phyloP scores from a whole-genome alignment of 2,797 vertebrate genomes.

The Schizopygopsis malacanthus region DNA sequence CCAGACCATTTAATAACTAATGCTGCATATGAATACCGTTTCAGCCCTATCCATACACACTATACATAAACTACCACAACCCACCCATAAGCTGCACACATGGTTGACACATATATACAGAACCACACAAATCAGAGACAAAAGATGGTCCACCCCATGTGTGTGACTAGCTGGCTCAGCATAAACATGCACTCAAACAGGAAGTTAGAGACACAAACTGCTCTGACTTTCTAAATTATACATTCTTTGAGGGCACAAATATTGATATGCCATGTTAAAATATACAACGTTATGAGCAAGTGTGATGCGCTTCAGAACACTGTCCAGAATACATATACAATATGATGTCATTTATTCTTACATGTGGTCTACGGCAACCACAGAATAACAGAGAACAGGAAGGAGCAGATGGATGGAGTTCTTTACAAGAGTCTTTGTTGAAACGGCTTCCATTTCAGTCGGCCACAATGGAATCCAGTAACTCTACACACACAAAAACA shows the following conservation, averaged over 20 bases:
- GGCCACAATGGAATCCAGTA: background rate
- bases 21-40: background rate
- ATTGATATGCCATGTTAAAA: conserved; percentile 7
- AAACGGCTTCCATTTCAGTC: conserved; percentile 4
- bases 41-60: background rate
- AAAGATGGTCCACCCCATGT: background rate
- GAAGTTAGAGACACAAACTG: conserved; percentile 17
- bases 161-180: conserved; percentile 24
- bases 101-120: background rate
- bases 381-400: conserved; percentile 46
- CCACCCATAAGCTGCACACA: background rate
- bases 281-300: conserved; percentile 19
- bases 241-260: conserved; percentile 1
- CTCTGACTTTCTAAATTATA: background rate
- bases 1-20: background rate
- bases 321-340: conserved; percentile 42
- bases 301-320: conserved; percentile 14
- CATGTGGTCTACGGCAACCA: conserved; percentile 12
- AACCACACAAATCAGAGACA: background rate
- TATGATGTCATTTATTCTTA: conserved; percentile 2
- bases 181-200: conserved; percentile 8
- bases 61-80: background rate
- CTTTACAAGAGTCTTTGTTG: conserved; percentile 28
- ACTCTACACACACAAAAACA: conserved; percentile 14
- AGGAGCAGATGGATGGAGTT: background rate